A percentile compares a stretch with the other conserved stretches of the same genome.
Evolutionary conservation across 2,888 invertebrate species (phyloP).

Genomic region (Desoria tigrina): DNA sequence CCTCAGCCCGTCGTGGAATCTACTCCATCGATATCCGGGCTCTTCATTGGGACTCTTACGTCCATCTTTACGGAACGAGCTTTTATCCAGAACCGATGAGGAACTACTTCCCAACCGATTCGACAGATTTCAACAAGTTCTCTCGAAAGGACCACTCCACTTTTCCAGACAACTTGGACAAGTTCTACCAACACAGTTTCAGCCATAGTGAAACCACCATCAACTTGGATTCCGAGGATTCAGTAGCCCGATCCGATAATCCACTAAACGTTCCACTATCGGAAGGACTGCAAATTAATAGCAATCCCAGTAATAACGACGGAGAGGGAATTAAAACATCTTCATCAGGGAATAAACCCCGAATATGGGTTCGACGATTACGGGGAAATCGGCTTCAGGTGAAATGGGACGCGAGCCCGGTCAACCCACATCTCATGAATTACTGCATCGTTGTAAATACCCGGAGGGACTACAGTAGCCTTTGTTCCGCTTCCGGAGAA

Average conservation of each 20-base stretch:
- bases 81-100: slow-evolving; percentile 32
- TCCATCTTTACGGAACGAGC: slow-evolving; percentile 52
- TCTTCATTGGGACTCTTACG: slow-evolving; percentile 53
- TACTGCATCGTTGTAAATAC: slow-evolving; percentile 63
- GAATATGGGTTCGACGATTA: slow-evolving; percentile 43
- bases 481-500: slow-evolving; percentile 60
- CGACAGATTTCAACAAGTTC: not conserved
- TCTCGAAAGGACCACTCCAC: too few relatives aligned
- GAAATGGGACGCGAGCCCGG: slow-evolving; percentile 56
- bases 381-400: slow-evolving; percentile 50
- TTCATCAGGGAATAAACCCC: slow-evolving; percentile 28
- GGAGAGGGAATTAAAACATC: not conserved
- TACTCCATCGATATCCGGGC: slow-evolving; percentile 53
- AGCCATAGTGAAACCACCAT: not conserved
- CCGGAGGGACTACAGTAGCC: slow-evolving; percentile 58
- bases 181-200: slow-evolving; percentile 14
- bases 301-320: not conserved
- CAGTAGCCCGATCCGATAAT: not conserved
- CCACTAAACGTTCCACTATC: not conserved
- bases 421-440: slow-evolving; percentile 60
- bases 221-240: not conserved
- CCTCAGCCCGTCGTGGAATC: slow-evolving; percentile 46
- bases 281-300: slow-evolving; percentile 1
- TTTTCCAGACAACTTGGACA: slow-evolving; percentile 3
- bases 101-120: not conserved